These are phyloP conservation scores for Blera fallax DNA, from an alignment of 2,888 invertebrate genomes.

Conservation along the genomic window DNA sequence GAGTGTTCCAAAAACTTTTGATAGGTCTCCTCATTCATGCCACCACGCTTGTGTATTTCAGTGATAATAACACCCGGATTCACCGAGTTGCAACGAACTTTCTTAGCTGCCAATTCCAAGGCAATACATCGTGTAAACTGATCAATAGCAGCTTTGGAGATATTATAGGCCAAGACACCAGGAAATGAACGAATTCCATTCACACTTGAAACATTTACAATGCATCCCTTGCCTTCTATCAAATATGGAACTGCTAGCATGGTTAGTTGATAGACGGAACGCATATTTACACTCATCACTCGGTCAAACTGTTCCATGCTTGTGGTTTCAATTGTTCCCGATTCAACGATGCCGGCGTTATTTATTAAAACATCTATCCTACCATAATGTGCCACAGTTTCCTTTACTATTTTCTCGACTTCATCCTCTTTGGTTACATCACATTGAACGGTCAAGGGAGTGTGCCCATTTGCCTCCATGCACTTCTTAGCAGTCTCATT, in stretches of 20 bases:
- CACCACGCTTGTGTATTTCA: slow-evolving; percentile 91
- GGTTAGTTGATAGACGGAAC: slow-evolving; percentile 89
- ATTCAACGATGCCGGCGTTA: slow-evolving; percentile 91
- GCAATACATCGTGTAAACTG: slow-evolving; percentile 95
- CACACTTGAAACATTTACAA: slow-evolving; percentile 96
- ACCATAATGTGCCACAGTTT: slow-evolving; percentile 87
- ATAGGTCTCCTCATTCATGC: slow-evolving; percentile 91
- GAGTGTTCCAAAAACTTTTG: slow-evolving; percentile 90
- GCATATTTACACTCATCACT: slow-evolving; percentile 92
- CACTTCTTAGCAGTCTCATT: slow-evolving; percentile 85
- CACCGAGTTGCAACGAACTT: slow-evolving; percentile 92
- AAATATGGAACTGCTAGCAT: slow-evolving; percentile 92
- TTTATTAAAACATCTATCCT: slow-evolving; percentile 91
- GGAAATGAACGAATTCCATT: slow-evolving; percentile 94
- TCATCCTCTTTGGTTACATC: slow-evolving; percentile 89
- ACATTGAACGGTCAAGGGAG: slow-evolving; percentile 85
- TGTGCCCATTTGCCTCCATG: slow-evolving; percentile 76
- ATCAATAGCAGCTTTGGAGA: slow-evolving; percentile 95
- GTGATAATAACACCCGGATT: slow-evolving; percentile 94
- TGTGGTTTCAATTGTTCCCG: slow-evolving; percentile 91
- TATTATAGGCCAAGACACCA: slow-evolving; percentile 92
- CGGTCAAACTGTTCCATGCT: slow-evolving; percentile 91
- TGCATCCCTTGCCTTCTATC: slow-evolving; percentile 89
- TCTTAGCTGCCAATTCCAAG: slow-evolving; percentile 89
- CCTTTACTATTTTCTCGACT: slow-evolving; percentile 86